Evolutionary conservation across 2,113 vertebrate genomes (phyloP).

Genomic region (Argyrosomus japonicus): DNA sequence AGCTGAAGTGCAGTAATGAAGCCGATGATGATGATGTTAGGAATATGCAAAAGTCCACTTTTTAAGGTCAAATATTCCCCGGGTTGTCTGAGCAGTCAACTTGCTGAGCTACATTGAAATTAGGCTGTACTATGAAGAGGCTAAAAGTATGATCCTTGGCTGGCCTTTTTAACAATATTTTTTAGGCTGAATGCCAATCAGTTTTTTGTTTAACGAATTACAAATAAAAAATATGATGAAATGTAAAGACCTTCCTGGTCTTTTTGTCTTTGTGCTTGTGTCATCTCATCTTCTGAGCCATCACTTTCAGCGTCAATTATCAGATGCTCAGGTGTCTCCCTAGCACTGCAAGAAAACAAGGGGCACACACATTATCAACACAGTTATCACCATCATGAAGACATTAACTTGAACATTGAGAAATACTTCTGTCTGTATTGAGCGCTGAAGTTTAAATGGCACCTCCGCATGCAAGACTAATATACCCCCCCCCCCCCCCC

Average conservation of each 20-base stretch:
- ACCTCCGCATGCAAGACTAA: background rate
- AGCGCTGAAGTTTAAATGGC: conserved; percentile 20
- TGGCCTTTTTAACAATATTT: background rate
- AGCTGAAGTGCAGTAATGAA: background rate
- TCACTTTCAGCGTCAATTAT: background rate
- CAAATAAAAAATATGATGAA: background rate
- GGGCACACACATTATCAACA: background rate
- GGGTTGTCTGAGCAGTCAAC: background rate
- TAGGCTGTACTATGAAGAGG: background rate
- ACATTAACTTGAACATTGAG: conserved; percentile 7
- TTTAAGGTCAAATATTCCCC: conserved; percentile 4
- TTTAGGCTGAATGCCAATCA: background rate
- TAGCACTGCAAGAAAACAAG: conserved; percentile 30
- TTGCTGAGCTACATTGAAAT: background rate
- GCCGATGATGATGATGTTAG: background rate
- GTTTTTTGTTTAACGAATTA: background rate
- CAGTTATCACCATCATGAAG: conserved; percentile 12
- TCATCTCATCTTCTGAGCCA: background rate
- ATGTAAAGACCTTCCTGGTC: background rate
- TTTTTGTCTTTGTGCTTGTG: background rate
- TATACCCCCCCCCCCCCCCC: background rate
- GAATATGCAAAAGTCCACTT: background rate
- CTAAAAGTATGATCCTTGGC: background rate
- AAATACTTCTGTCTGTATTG: conserved; percentile 8
- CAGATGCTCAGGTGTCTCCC: background rate